Conservation (phyloP, 37 sponge, comb jelly and placozoan genomes). For the Hormiphora californensis region DNA sequence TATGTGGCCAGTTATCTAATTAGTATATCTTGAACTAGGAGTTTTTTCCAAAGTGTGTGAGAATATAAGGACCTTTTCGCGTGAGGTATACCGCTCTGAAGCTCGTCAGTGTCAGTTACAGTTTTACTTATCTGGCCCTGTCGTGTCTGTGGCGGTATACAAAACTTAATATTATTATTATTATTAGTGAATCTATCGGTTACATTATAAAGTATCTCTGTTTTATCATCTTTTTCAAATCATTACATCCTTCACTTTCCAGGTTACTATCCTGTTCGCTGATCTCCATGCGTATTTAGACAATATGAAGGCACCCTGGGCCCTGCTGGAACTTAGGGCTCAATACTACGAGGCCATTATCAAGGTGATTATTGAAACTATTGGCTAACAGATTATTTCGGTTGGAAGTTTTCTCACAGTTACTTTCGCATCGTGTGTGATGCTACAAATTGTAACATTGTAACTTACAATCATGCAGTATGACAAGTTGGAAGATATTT, state of each 20-base stretch:
- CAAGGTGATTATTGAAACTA: slow-evolving; percentile 55
- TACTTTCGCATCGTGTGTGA: no score
- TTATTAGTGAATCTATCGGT: no score
- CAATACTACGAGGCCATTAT: slow-evolving; percentile 89
- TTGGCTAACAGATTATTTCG: background rate
- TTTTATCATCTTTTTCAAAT: background rate
- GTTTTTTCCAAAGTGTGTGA: no score
- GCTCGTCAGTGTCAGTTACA: no score
- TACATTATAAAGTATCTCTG: no score
- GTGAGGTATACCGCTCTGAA: no score
- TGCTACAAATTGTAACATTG: background rate
- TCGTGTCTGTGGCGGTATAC: no score
- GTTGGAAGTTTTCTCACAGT: background rate
- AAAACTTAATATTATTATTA: no score
- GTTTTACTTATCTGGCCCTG: no score
- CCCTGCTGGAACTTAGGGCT: slow-evolving; percentile 67
- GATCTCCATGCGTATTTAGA: slow-evolving; percentile 94
- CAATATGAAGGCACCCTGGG: slow-evolving; percentile 96
- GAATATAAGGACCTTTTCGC: no score
- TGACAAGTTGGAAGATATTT: background rate
- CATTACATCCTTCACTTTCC: background rate
- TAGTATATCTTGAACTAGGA: no score
- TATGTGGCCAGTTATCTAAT: no score
- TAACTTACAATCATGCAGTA: background rate
- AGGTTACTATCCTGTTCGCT: slow-evolving; percentile 89